Conservation (phyloP, 2,113 vertebrate genomes). For the Chauna torquata region DNA sequence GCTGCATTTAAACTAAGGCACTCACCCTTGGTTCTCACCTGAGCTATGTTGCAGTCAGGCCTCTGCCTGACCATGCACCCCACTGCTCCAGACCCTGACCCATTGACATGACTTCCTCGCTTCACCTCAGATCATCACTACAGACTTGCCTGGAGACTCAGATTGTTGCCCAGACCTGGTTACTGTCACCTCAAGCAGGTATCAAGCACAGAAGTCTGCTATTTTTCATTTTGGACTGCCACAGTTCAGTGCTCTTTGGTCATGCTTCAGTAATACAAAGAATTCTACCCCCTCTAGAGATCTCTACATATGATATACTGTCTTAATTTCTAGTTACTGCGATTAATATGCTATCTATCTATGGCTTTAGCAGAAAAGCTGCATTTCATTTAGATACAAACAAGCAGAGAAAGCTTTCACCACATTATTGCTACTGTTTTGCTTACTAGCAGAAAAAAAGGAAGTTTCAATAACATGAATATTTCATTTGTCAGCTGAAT, state of each 20-base stretch:
- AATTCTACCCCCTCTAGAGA: neutral
- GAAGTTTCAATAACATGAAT: neutral
- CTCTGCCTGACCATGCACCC: neutral
- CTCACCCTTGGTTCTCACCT: neutral
- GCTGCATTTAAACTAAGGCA: neutral
- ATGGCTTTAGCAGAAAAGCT: neutral
- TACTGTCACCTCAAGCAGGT: neutral
- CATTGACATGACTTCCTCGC: neutral
- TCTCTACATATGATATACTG: neutral
- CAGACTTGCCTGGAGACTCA: neutral
- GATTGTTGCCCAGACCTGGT: neutral
- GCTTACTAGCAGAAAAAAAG: neutral
- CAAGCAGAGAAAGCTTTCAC: neutral
- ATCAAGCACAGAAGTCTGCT: neutral
- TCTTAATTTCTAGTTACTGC: neutral
- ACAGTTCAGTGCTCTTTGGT: neutral
- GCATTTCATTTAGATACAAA: neutral
- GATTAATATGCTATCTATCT: neutral
- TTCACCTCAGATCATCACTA: neutral
- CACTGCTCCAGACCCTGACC: neutral
- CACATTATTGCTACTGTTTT: neutral
- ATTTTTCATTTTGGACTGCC: neutral
- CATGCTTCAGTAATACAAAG: neutral
- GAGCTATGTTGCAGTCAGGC: neutral
- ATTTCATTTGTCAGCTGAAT: neutral